Base-by-base conservation (phyloP, 2,113 vertebrate genomes). In the Salvelinus alpinus region DNA sequence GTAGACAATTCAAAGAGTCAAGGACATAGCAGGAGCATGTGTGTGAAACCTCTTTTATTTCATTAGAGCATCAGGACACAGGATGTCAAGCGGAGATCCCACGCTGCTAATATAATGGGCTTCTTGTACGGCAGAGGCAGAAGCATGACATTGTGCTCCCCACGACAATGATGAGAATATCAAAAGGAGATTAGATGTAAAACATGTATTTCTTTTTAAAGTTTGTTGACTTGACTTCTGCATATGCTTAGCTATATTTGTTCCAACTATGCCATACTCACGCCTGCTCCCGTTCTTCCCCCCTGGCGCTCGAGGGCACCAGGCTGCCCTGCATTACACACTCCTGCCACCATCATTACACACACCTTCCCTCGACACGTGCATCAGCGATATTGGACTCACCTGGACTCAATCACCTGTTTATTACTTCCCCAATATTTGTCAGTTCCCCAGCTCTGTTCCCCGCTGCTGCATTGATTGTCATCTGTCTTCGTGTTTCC, bases 21-120 rank as follows among this genome's bases (percentile, higher is more conserved):
- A 90, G 89, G 88, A 87, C 88, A 86, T 89, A 88, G 90, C 85
- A 38, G 90, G 86, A 74, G 85, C 71, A 78, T 77, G 85, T 75
- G 84, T 87, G 85, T 78, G 87, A 89, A 88, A 86, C 84, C 84
- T 72, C 75, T 81, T 87, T 87, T 88, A 88, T 91, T 92, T 85
- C 85, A 90, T 89, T 89, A 84, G 73, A 84, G 77, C 89, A 88
- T 85, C 84, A 87, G 87, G 85, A 89, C 88, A 85, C 86, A 81
- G 5, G 74, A 84, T 88, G 86, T 90, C 89, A 90, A 90, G 90
- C 83, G 1, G 88, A 79, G 89, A 78, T 86, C 90, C 81, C 89
- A 89, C 71, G 88, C 89, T 90, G 92, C 86, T 87, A 85, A 82
- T 86, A 90, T 90, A 91, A 92, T 92, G 91, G 88, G 83, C 88